phyloP scores from a whole-genome alignment of 2,888 invertebrate genomes.

The Rosalia funebris region DNA sequence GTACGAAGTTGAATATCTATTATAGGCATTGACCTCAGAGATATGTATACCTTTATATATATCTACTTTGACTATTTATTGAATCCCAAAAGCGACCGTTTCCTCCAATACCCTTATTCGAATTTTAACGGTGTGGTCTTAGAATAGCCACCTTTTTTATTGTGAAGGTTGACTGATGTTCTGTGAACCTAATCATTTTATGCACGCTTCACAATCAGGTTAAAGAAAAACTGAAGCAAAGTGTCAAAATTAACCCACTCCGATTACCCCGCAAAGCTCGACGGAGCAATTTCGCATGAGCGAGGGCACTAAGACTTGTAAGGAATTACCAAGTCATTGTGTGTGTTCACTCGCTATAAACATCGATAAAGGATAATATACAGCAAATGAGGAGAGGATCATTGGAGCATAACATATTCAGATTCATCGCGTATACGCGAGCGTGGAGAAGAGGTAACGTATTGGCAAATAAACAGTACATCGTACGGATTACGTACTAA shows the following conservation, averaged over 20 bases:
- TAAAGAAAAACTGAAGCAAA: constrained; percentile 26
- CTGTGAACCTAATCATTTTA: constrained; percentile 13
- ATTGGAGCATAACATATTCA: constrained; percentile 41
- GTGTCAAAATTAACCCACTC: constrained; percentile 28
- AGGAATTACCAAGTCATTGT: constrained; percentile 45
- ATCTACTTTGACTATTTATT: too few relatives aligned
- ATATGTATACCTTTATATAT: too few relatives aligned
- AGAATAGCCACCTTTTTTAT: too few relatives aligned
- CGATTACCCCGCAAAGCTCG: constrained; percentile 14
- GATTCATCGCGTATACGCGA: constrained; percentile 13
- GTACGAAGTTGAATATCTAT: too few relatives aligned
- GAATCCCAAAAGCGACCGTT: too few relatives aligned
- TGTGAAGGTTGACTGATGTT: not conserved
- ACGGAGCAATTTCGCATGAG: constrained; percentile 28
- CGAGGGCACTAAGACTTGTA: constrained; percentile 29
- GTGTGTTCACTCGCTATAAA: constrained; percentile 42
- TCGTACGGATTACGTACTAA: constrained; percentile 12
- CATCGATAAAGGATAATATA: constrained; percentile 44
- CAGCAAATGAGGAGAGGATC: constrained; percentile 39
- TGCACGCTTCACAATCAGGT: constrained; percentile 7
- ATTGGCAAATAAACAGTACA: constrained; percentile 29
- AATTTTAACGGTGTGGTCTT: too few relatives aligned
- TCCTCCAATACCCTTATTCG: too few relatives aligned
- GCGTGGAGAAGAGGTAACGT: constrained; percentile 23
- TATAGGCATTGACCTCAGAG: too few relatives aligned